Base-by-base conservation (phyloP, 2,113 vertebrate genomes). In the Oxyruncus cristatus region DNA sequence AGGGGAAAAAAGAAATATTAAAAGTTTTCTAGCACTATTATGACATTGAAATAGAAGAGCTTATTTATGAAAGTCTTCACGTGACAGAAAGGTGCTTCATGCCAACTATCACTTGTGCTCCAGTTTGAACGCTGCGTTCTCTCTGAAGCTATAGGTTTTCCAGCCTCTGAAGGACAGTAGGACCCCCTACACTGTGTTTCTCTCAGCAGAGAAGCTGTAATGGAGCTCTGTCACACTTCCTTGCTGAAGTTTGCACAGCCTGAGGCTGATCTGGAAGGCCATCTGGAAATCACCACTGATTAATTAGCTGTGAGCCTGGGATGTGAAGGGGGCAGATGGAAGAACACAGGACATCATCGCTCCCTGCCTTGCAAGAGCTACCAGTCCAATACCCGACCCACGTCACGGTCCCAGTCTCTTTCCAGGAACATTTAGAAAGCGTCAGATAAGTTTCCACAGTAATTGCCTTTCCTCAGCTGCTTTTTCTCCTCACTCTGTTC, bases 221-320 rank as follows among this genome's bases (percentile, higher is more conserved):
- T 3, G 28, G 35, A 86, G 42, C 8, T 81, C 50, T 32, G 18
- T 58, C 42, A 14, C 14, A 50, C 74, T 37, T 66, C 30, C 63
- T 41, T 81, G 72, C 35, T 73, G 71, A 74, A 77, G 71, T 71
- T 4, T 67, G 78, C 75, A 39, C 15, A 83, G 90, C 92, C 82
- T 77, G 41, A 76, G 93, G 95, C 74, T 50, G 58, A 76, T 62
- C 15, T 88, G 80, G 78, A 88, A 86, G 68, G 90, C 94, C 88
- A 96, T 94, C 78, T 96, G 94, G 92, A 96, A 96, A 93, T 80
- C 37, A 88, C 23, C 88, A 73, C 46, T 66, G 70, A 91, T 85
- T 94, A 94, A 96, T 93, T 92, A 96, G 89, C 67, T 93, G 78
- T 63, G 55, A 92, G 78, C 17, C 63, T 49, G 21, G 15, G 67